A percentile compares a stretch with the other conserved stretches of the same genome.
phyloP scores from a whole-genome alignment of 2,113 vertebrate species.

The Odontophorus gujanensis region DNA sequence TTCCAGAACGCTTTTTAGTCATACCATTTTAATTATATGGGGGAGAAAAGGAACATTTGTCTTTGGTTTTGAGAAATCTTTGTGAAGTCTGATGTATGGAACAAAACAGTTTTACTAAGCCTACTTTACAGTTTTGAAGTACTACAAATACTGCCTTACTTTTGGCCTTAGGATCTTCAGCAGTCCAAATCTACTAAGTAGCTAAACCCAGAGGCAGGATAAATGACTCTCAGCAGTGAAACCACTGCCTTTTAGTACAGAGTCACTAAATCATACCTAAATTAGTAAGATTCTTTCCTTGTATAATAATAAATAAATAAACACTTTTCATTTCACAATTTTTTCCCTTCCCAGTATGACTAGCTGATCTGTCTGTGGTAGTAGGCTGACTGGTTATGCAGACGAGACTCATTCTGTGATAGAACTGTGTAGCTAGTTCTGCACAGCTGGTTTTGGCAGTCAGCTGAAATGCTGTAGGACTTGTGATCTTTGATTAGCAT shows the following conservation, averaged over 20 bases:
- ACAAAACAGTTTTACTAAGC: background rate
- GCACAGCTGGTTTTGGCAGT: background rate
- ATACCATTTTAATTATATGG: background rate
- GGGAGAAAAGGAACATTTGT: background rate
- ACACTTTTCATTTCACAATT: background rate
- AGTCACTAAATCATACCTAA: background rate
- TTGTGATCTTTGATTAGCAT: background rate
- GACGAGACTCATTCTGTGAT: background rate
- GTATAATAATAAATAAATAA: background rate
- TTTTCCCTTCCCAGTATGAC: background rate
- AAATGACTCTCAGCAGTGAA: background rate
- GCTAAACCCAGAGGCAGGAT: background rate
- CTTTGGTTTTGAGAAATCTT: background rate
- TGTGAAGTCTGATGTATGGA: background rate
- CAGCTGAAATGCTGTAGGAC: background rate
- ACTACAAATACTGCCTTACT: background rate
- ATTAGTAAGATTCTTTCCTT: background rate
- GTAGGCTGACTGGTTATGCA: background rate
- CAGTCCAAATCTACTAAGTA: background rate
- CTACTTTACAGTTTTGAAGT: background rate
- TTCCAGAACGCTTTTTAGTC: background rate
- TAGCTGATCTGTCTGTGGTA: background rate
- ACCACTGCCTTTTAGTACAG: background rate
- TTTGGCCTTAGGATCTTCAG: background rate
- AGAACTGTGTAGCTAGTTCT: background rate